phyloP scores from a whole-genome alignment of 2,113 vertebrate genomes.

The Dromaius novaehollandiae region DNA sequence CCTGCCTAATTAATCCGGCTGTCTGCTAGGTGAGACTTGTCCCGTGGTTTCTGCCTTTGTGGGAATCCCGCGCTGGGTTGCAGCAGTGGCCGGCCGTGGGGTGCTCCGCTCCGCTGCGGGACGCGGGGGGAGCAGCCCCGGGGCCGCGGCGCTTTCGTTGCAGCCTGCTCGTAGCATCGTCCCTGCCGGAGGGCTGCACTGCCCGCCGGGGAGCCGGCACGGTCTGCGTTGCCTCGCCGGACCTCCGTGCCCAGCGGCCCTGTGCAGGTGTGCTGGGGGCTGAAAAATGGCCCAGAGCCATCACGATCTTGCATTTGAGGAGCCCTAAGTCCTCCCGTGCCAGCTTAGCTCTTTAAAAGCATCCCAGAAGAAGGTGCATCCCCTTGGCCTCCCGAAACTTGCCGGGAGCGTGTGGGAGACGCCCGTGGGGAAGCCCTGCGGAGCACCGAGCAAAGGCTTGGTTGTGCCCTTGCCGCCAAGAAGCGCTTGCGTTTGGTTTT shows the following conservation, averaged over 20 bases:
- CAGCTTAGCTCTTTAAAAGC: rapidly evolving
- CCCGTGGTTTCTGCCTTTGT: neutral
- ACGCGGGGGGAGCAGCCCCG: too few relatives aligned
- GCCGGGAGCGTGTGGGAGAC: neutral
- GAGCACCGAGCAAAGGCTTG: rapidly evolving
- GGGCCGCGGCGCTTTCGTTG: too few relatives aligned
- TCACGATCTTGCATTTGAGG: too few relatives aligned
- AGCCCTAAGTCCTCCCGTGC: rapidly evolving
- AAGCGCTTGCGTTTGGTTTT: neutral
- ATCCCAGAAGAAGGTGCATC: neutral
- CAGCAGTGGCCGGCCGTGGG: too few relatives aligned
- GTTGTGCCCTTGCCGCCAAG: neutral
- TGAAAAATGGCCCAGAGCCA: too few relatives aligned
- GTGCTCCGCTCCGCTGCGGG: too few relatives aligned
- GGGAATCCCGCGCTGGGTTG: neutral
- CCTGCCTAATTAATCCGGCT: neutral
- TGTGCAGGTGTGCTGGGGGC: too few relatives aligned
- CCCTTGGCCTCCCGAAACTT: neutral
- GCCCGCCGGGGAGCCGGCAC: too few relatives aligned
- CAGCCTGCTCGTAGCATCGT: too few relatives aligned
- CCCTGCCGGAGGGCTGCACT: too few relatives aligned
- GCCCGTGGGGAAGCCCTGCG: neutral
- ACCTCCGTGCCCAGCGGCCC: too few relatives aligned
- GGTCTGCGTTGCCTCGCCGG: too few relatives aligned
- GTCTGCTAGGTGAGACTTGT: neutral